Evolutionary conservation across 1,140 invertebrate genomes (phyloP), one percentile per base, ranked within the genome.

Genomic region (Condylostylus longicornis): DNA sequence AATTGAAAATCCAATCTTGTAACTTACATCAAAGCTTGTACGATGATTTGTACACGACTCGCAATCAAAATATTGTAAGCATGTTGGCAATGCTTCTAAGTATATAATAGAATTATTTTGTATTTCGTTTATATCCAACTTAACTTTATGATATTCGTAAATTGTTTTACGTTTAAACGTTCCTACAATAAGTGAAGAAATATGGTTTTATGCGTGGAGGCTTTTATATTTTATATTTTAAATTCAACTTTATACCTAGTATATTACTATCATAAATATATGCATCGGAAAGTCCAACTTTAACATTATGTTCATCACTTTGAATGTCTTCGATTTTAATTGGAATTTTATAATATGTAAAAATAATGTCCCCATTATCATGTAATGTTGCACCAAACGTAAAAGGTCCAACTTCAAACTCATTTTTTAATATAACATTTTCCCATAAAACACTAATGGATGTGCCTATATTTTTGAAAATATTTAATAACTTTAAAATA

Each of bases 251-350:
- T 79, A 81, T 65, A 90, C 86, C 79, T 60, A 82, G 81, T 10
- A 86, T 68, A 29, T 71, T 76, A 47, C 79, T 75, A 51, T 96
- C 89, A 55, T 90, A 86, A 42, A 97, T 85, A 54, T 95, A 98
- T 12, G 94, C 94, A 64, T 98, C 94, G 31, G 88, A 93, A n/a
- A 98, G 69, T 13, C 94, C 94, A 37, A 98, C 79, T 74, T 96
- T 98, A 17, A 97, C 90, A 1, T 90, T 89, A 70, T 96, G 91
- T 40, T 75, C 63, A 13, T 67, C 69, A 50, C 93, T 85, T 47
- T 75, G 68, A 35, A 96, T 90, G 2, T 69, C 54, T 32, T 73
- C 70, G 8, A 93, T 74, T 3, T 69, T 48, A 6, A 86, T 62
- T 0, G 89, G 87, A 33, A 95, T 74, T 31, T 71, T 62, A 51